phyloP scores from a whole-genome alignment of 2,888 invertebrate genomes.

The Nomada ruficornis region DNA sequence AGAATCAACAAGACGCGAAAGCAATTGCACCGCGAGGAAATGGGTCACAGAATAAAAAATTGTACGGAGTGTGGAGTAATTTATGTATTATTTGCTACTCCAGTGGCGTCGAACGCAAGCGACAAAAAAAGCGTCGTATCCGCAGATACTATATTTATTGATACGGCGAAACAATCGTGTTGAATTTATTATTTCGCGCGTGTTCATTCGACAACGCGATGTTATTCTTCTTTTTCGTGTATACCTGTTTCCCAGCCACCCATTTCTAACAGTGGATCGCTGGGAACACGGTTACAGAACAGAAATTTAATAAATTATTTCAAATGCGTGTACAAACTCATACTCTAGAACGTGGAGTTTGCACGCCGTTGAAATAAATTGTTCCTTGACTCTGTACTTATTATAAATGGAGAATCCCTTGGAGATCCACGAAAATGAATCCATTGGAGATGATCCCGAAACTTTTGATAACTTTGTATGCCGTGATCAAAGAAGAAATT shows the following conservation, averaged over 20 bases:
- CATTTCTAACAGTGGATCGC: slow-evolving; percentile 9
- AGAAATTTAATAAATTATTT: not conserved
- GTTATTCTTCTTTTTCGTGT: slow-evolving; percentile 42
- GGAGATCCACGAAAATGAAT: too few relatives aligned
- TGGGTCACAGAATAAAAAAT: slow-evolving; percentile 58
- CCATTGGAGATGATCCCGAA: too few relatives aligned
- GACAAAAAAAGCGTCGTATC: slow-evolving; percentile 60
- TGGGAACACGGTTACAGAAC: not conserved
- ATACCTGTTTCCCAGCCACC: slow-evolving; percentile 5
- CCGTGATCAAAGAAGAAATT: too few relatives aligned
- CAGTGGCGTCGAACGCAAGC: slow-evolving; percentile 50
- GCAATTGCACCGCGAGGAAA: slow-evolving; percentile 50
- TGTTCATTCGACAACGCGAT: slow-evolving; percentile 44
- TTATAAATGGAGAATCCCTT: too few relatives aligned
- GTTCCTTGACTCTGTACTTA: too few relatives aligned
- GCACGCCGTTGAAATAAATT: too few relatives aligned
- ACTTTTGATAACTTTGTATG: too few relatives aligned
- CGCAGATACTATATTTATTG: slow-evolving; percentile 75
- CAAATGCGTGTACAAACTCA: not conserved
- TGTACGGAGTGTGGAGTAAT: slow-evolving; percentile 61
- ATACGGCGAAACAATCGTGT: slow-evolving; percentile 73
- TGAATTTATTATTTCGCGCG: slow-evolving; percentile 72
- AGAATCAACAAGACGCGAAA: slow-evolving; percentile 45
- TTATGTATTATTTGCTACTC: slow-evolving; percentile 61
- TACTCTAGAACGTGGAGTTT: too few relatives aligned